Evolutionary conservation across 2,797 vertebrate genomes (phyloP).

Genomic region (Scolopax bukidnonensis): DNA sequence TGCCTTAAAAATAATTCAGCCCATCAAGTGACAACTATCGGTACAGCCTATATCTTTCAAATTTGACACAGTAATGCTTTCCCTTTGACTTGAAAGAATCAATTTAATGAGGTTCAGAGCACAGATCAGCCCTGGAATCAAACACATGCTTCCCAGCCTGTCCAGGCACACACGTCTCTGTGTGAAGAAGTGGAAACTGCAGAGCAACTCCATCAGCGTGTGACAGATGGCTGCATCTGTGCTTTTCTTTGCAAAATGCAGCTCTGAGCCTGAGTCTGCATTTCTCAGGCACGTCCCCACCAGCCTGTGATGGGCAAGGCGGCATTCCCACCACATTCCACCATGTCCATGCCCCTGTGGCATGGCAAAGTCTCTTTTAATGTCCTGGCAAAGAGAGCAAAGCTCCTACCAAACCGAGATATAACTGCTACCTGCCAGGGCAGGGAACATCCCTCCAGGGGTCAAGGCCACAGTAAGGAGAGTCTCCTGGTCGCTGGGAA

Average conservation of each 20-base stretch:
- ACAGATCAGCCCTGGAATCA: background rate
- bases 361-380: background rate
- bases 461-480: background rate
- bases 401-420: background rate
- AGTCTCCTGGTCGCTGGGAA: background rate
- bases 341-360: rapidly evolving
- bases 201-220: background rate
- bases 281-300: background rate
- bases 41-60: background rate
- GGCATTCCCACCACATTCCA: background rate
- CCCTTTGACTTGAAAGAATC: slow-evolving; percentile 18
- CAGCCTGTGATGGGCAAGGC: background rate
- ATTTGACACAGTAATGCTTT: background rate
- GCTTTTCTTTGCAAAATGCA: background rate
- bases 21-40: slow-evolving; percentile 3
- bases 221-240: rapidly evolving
- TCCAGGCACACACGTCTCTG: rapidly evolving
- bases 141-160: background rate
- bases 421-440: background rate
- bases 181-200: background rate
- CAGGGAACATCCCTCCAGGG: background rate
- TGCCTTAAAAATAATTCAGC: slow-evolving; percentile 30
- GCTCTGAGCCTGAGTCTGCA: background rate
- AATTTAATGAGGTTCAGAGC: slow-evolving; percentile 17
- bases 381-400: background rate